A percentile compares a stretch with the other conserved stretches of the same genome.
phyloP scores from a whole-genome alignment of 2,113 vertebrate species.

The Poeciliopsis retropinna region DNA sequence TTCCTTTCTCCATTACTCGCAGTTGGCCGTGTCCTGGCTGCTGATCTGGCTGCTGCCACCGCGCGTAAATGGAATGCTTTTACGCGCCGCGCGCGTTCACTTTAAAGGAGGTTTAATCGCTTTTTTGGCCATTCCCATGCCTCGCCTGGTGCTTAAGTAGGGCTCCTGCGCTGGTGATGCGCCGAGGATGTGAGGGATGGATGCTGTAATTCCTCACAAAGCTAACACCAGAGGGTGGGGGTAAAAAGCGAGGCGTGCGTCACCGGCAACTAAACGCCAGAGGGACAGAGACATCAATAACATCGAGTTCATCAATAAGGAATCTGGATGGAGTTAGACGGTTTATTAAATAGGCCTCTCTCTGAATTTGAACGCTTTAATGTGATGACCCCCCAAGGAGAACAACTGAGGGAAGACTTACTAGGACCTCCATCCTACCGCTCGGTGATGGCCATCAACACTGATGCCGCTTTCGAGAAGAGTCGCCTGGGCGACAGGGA shows the following conservation, averaged over 20 bases:
- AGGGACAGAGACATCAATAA: constrained; percentile 60
- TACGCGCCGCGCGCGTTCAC: constrained; percentile 61
- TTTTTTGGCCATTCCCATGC: constrained; percentile 58
- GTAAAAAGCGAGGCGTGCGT: constrained; percentile 53
- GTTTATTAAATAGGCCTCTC: constrained; percentile 61
- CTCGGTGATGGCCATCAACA: constrained; percentile 82
- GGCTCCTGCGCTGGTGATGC: constrained; percentile 35
- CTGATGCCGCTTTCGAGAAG: constrained; percentile 75
- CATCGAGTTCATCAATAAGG: constrained; percentile 62
- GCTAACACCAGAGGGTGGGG: constrained; percentile 35
- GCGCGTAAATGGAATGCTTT: constrained; percentile 75
- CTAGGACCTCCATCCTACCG: constrained; percentile 36
- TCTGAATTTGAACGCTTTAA: constrained; percentile 43
- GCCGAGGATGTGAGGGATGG: constrained; percentile 53
- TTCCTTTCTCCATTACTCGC: constrained; percentile 13
- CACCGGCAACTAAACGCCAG: constrained; percentile 54
- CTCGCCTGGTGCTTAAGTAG: constrained; percentile 40
- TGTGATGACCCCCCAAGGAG: constrained; percentile 64
- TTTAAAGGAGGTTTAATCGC: constrained; percentile 44
- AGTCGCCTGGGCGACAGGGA: constrained; percentile 71
- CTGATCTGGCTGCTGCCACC: constrained; percentile 44
- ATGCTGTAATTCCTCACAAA: constrained; percentile 64
- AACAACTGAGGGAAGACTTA: constrained; percentile 59
- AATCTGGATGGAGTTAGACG: constrained; percentile 61
- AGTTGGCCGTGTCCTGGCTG: constrained; percentile 5